Percentiles rank a stretch among this genome's conserved stretches.
These are phyloP conservation scores for Numenius arquata DNA, from an alignment of 2,113 vertebrate species.

Conservation along the genomic window DNA sequence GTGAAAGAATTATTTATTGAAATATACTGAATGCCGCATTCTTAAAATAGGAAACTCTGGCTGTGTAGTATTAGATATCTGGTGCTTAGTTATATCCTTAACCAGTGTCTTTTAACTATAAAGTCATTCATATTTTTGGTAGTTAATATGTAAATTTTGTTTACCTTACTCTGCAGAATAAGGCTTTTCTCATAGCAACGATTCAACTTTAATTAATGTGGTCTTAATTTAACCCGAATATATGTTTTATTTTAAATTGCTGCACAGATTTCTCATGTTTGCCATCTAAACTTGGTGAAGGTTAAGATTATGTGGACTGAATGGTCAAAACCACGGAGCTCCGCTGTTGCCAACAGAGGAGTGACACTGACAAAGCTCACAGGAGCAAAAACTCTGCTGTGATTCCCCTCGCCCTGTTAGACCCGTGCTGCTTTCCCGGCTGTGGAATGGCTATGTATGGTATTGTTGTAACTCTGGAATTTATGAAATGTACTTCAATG, in stretches of 20 bases:
- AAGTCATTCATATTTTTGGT: not conserved
- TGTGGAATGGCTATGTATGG: conserved; percentile 20
- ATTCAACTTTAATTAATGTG: not conserved
- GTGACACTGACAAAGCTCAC: not conserved
- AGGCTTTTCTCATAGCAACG: not conserved
- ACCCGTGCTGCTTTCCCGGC: not conserved
- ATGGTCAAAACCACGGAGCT: not conserved
- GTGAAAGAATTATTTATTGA: not conserved
- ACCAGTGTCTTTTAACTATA: not conserved
- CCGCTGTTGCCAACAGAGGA: not conserved
- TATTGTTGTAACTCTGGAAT: conserved; percentile 52
- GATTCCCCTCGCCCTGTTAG: not conserved
- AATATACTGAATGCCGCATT: not conserved
- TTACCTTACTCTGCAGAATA: not conserved
- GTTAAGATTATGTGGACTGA: not conserved
- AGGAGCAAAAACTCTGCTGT: not conserved
- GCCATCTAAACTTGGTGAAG: not conserved
- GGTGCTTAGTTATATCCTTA: not conserved
- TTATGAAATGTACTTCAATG: conserved; percentile 58
- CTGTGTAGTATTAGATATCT: not conserved
- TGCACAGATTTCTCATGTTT: not conserved
- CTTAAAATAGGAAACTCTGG: not conserved
- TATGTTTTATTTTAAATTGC: not conserved
- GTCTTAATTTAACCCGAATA: not conserved
- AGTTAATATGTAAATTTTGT: not conserved